phyloP scores from a whole-genome alignment of 1,140 invertebrate species.

The Hycleus phaleratus region DNA sequence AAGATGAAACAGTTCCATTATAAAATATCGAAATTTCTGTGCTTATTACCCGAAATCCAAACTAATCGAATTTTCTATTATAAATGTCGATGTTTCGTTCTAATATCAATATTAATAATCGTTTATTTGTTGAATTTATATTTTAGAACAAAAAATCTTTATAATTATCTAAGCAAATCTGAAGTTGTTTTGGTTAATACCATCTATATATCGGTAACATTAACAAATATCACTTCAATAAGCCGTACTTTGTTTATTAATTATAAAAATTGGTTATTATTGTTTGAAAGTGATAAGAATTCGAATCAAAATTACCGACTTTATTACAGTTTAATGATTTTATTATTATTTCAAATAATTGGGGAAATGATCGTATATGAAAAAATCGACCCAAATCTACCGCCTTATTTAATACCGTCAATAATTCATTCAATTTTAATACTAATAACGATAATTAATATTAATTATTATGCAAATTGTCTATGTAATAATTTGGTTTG shows the following conservation, averaged over 20 bases:
- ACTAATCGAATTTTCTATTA: no score
- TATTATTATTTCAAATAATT: neutral
- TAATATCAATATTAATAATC: no score
- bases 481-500: neutral
- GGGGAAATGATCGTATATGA: neutral
- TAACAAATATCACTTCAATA: neutral
- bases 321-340: neutral
- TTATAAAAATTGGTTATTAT: neutral
- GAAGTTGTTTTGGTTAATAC: neutral
- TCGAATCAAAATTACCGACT: neutral
- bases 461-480: conserved; percentile 1
- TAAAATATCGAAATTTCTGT: no score
- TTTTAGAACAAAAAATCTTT: no score
- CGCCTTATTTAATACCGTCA: neutral
- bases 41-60: no score
- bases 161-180: no score
- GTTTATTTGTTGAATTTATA: no score
- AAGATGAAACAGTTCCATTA: no score
- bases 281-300: neutral
- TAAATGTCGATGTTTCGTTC: no score
- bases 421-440: neutral
- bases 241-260: neutral
- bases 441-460: conserved; percentile 3
- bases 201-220: neutral
- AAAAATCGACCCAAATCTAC: neutral